A percentile compares a stretch with the other conserved stretches of the same genome.
Evolutionary conservation across 2,888 invertebrate species (phyloP).

Genomic region (Tachina fera): DNA sequence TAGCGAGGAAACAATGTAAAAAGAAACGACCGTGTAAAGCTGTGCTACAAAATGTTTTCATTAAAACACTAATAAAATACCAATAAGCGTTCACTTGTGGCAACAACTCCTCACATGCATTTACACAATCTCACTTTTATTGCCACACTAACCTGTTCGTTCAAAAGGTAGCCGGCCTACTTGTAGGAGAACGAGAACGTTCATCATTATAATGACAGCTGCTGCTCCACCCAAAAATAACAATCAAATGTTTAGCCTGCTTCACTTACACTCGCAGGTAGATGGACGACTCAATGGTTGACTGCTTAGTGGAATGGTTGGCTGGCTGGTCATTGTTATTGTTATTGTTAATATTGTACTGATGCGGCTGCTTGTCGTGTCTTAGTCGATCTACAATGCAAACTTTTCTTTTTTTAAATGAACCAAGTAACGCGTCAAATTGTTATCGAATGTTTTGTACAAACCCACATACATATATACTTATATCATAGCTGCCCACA

Average conservation of each 20-base stretch:
- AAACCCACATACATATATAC: neutral
- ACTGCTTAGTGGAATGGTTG: conserved; percentile 17
- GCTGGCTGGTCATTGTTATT: conserved; percentile 50
- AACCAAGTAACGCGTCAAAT: conserved; percentile 28
- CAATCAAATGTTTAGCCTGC: conserved; percentile 44
- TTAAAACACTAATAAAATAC: conserved; percentile 71
- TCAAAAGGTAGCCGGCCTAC: neutral
- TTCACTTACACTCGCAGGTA: neutral
- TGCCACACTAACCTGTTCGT: conserved; percentile 43
- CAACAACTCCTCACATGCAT: conserved; percentile 39
- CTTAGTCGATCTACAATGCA: neutral
- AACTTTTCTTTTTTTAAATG: neutral
- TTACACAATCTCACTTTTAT: conserved; percentile 15
- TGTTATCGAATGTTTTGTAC: conserved; percentile 28
- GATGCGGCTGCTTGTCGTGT: conserved; percentile 5
- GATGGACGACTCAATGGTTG: conserved; percentile 28
- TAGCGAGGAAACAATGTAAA: neutral
- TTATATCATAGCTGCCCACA: too few relatives aligned
- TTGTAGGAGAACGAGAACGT: conserved; percentile 49
- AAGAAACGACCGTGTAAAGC: conserved; percentile 60
- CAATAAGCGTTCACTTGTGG: conserved; percentile 68
- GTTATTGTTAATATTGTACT: conserved; percentile 19
- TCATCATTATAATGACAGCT: conserved; percentile 71
- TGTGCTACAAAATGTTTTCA: conserved; percentile 69
- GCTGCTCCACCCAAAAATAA: conserved; percentile 47